Evolutionary conservation across 2,797 vertebrate species (phyloP).

Genomic region (Danio albolineatus): DNA sequence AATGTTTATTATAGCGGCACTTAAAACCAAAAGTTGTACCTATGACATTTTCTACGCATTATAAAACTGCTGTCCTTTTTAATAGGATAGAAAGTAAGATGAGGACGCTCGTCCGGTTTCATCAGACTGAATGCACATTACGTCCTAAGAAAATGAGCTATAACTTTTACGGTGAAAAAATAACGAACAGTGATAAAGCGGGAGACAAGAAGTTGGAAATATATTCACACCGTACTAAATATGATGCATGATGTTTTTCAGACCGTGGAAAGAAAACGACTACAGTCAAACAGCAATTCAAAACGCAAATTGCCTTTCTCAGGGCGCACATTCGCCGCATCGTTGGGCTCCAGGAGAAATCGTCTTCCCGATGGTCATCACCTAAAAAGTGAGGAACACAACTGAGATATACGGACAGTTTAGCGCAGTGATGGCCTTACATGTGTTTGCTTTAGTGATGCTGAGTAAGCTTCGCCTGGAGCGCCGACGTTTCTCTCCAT

Average conservation of each 20-base stretch:
- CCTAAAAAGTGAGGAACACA: not conserved
- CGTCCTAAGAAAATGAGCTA: conserved; percentile 1
- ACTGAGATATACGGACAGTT: conserved; percentile 24
- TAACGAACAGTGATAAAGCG: conserved; percentile 31
- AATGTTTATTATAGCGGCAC: conserved; percentile 22
- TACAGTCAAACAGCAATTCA: conserved; percentile 30
- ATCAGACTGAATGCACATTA: conserved; percentile 12
- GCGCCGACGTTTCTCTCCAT: conserved; percentile 34
- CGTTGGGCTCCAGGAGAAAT: not conserved
- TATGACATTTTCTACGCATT: conserved; percentile 2
- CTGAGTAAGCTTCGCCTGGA: conserved; percentile 51
- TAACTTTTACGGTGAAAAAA: conserved; percentile 18
- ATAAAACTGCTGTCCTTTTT: conserved; percentile 44
- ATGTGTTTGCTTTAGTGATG: conserved; percentile 34
- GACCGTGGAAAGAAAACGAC: not conserved
- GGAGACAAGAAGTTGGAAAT: conserved; percentile 14
- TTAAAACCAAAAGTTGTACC: conserved; percentile 36
- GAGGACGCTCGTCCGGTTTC: not conserved
- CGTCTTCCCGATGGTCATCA: conserved; percentile 17
- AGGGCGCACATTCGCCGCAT: not conserved
- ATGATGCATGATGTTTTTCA: conserved; percentile 34
- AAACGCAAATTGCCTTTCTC: conserved; percentile 8
- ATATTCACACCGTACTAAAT: conserved; percentile 37
- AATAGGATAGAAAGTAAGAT: conserved; percentile 16
- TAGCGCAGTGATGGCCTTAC: conserved; percentile 12